Percentiles rank a stretch among this genome's conserved stretches.
Evolutionary conservation across 2,797 vertebrate species (phyloP).

Genomic region (Morus bassanus): DNA sequence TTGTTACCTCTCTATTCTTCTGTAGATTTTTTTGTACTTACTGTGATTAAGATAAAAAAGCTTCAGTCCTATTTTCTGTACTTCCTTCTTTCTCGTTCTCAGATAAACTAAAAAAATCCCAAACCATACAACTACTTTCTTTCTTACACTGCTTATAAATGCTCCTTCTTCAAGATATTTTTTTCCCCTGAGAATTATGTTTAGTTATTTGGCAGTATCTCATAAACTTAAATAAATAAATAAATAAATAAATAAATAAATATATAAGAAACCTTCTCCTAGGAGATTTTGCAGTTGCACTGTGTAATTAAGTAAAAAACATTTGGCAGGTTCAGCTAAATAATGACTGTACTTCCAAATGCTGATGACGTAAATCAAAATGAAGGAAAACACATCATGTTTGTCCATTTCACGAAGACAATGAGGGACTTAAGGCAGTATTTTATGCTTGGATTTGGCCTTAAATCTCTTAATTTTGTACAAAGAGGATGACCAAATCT

Average conservation of each 20-base stretch:
- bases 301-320: constrained; percentile 51
- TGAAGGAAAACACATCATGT: neutral
- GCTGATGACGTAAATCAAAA: constrained; percentile 41
- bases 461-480: constrained; percentile 34
- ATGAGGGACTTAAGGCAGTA: neutral
- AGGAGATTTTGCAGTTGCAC: constrained; percentile 2
- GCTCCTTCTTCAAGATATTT: neutral
- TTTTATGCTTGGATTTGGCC: constrained; percentile 21
- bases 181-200: neutral
- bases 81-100: neutral
- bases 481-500: constrained; percentile 21
- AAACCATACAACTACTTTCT: neutral
- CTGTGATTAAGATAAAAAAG: neutral
- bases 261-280: neutral
- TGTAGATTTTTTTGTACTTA: neutral
- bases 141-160: neutral
- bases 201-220: neutral
- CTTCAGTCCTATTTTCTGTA: neutral
- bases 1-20: neutral
- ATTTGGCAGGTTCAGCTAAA: constrained; percentile 46
- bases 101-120: neutral
- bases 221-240: constrained; percentile 3
- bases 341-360: constrained; percentile 30
- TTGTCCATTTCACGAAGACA: constrained; percentile 3
- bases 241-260: neutral